phyloP scores from a whole-genome alignment of 1,140 invertebrate genomes.

The Ectropis grisescens region DNA sequence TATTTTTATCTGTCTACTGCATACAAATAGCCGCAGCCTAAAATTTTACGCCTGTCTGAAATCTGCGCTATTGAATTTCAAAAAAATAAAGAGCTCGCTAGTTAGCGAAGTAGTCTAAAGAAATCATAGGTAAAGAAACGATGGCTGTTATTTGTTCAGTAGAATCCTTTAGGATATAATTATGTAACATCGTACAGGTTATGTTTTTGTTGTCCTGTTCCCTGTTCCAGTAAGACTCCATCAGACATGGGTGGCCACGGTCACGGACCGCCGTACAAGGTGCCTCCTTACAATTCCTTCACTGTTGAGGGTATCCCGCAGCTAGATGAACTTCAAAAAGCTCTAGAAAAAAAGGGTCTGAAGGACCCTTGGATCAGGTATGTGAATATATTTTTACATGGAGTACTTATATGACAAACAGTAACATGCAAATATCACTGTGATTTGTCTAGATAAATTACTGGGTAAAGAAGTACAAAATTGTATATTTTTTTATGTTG shows the following conservation, averaged over 20 bases:
- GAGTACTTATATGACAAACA: not conserved
- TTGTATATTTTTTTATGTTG: no score
- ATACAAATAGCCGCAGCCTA: no score
- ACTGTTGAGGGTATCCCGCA: constrained; percentile 76
- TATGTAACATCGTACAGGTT: constrained; percentile 9
- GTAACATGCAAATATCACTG: no score
- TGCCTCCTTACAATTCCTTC: constrained; percentile 80
- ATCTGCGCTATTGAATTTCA: no score
- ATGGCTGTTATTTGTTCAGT: no score
- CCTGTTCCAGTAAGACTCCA: constrained; percentile 2
- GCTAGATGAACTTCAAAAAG: constrained; percentile 72
- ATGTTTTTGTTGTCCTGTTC: constrained; percentile 17
- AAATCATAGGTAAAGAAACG: no score
- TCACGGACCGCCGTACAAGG: constrained; percentile 63
- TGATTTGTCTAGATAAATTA: no score
- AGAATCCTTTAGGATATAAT: not conserved
- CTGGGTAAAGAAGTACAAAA: no score
- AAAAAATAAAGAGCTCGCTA: no score
- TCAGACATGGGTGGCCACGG: constrained; percentile 72
- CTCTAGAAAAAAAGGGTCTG: constrained; percentile 77
- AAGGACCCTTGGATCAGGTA: constrained; percentile 88
- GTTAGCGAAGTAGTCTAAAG: no score
- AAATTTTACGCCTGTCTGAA: no score
- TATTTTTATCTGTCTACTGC: no score
- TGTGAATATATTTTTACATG: not conserved